Evolutionary conservation across 2,113 vertebrate genomes (phyloP).

Genomic region (Pseudopipra pipra): DNA sequence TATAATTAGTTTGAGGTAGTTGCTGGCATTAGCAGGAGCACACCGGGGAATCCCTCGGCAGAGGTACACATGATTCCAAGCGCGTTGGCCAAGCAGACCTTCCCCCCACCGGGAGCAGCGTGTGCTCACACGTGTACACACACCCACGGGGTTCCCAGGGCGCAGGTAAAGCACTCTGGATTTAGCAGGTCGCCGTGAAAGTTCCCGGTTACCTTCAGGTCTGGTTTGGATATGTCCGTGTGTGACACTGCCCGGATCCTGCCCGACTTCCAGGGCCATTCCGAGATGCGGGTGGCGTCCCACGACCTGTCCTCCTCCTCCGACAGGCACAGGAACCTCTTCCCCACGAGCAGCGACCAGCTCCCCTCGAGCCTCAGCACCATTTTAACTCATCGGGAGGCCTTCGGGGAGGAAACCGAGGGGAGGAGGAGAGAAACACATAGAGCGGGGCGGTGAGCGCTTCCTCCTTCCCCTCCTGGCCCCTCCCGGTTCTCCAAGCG

Average conservation of each 20-base stretch:
- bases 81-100: accelerated
- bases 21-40: background rate
- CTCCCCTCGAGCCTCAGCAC: slow-evolving; percentile 77
- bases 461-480: background rate
- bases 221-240: slow-evolving; percentile 73
- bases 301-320: slow-evolving; percentile 60
- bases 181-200: background rate
- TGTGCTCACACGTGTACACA: background rate
- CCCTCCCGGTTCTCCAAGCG: background rate
- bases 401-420: background rate
- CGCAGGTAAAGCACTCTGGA: background rate
- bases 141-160: background rate
- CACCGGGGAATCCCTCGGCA: accelerated
- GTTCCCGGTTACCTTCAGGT: slow-evolving; percentile 70
- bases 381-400: slow-evolving; percentile 70
- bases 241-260: slow-evolving; percentile 77
- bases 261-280: slow-evolving; percentile 80
- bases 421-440: background rate
- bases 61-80: background rate
- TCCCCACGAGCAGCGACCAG: slow-evolving; percentile 77
- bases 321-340: slow-evolving; percentile 73
- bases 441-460: background rate
- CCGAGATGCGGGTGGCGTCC: slow-evolving; percentile 58
- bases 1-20: background rate
- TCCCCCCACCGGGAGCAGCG: background rate